Conservation (phyloP, 2,113 vertebrate genomes). For the Motacilla tschutschensis region DNA sequence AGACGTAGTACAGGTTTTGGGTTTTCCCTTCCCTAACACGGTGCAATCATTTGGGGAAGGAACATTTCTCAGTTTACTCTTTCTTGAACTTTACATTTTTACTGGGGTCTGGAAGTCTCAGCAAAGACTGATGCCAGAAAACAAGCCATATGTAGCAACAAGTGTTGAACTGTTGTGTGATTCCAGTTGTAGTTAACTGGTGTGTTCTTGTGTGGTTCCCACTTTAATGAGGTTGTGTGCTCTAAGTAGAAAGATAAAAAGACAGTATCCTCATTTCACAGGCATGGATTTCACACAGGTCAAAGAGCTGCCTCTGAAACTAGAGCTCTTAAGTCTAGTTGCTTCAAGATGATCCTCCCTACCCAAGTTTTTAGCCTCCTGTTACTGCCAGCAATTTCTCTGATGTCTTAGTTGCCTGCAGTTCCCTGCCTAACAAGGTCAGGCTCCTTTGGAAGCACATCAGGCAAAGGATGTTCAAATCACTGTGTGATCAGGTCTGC, state of each 20-base stretch:
- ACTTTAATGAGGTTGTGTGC: background rate
- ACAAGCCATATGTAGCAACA: background rate
- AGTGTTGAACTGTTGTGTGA: background rate
- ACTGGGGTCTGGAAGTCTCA: background rate
- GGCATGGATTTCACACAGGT: background rate
- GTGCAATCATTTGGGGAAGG: background rate
- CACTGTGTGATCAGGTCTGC: background rate
- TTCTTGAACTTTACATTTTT: background rate
- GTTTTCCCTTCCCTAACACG: background rate
- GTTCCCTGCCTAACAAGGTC: background rate
- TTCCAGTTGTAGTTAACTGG: background rate
- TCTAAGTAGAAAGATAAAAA: background rate
- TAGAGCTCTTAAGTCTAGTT: background rate
- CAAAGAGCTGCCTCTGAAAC: background rate
- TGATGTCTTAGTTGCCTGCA: background rate
- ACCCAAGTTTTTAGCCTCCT: background rate
- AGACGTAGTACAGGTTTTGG: rapidly evolving
- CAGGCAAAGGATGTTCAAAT: background rate
- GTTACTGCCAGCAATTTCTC: background rate
- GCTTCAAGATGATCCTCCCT: background rate
- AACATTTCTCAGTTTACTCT: background rate
- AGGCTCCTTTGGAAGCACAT: background rate
- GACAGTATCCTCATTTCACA: background rate
- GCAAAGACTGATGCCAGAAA: background rate
- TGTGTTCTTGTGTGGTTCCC: background rate